Base-by-base conservation (phyloP, 92 coral and sea anemone genomes). In the Umimayanthus kanabou region DNA sequence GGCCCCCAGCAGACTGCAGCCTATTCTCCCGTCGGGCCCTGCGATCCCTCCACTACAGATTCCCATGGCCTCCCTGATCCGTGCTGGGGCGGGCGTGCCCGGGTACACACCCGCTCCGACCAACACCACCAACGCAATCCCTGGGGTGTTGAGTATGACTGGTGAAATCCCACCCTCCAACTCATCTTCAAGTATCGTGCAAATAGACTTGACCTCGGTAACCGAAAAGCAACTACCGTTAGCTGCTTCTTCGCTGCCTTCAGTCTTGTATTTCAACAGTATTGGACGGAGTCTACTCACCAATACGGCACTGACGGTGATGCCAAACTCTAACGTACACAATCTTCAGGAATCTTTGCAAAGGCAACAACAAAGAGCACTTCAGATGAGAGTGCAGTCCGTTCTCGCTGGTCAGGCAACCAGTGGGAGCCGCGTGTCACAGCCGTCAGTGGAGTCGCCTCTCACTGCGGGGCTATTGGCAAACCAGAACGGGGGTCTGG, bases 21-120 rank as follows among this genome's bases (percentile, higher is more conserved):
- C 79, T 25, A 33, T 61, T 50, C 80, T 28, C 25, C 33, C 85
- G 64, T 42, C 79, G 11, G 26, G 6, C 9, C 29, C 79, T 16
- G 22, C 69, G 14, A 16, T 73, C 71, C 77, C 67, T 30, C 14
- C 57, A 20, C 11, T 64, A 15, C 47, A 90, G 13, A 78, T 90
- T 39, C 92, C 92, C 37, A 80, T 86, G 43, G 92, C 90, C 55
- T 90, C 92, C 57, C 50, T 86, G 16, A 58, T 90, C 37, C 87
- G 90, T 10, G 92, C 90, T 57, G 92, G 90, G 5, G 45, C 84
- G 6, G 89, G 88, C 11, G 50, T 85, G 61, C 91, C 91, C 14
- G 81, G 81, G 61, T 78, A 78, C 66, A 78, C 81, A 18, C 81
- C 81, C 4, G 81, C 81, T 25, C 81, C 81, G 18, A 78, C 81